Evolutionary conservation across 1,140 invertebrate genomes (phyloP), one percentile per base, ranked within the genome.

Genomic region (Pogonomyrmex barbatus): DNA sequence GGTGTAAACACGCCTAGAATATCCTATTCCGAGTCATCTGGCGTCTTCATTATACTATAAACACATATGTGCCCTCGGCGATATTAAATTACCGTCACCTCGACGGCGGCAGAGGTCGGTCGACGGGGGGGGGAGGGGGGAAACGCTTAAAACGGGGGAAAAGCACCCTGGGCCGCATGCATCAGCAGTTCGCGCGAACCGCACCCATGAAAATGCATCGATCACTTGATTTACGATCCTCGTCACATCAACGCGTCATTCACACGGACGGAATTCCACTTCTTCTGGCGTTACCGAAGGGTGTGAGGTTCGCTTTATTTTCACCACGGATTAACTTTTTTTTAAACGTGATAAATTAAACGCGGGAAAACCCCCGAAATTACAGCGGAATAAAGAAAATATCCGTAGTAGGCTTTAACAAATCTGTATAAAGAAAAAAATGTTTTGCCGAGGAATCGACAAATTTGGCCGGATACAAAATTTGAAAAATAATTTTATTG

Each of bases 171-270:
- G 3, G 24, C 2, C 8, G 39, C 39, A 42, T 60, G 77, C 60
- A 68, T 68, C 62, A 42, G 36, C n/a, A 42, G n/a, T 39, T 78
- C 45, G 45, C 30, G 58, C 60, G 60, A 67, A 79, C 76, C 76
- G 76, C 76, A 47, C 62, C 76, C 62, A 79, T 63, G 62, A 67
- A 79, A 79, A 79, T 79, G 62, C 77, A 79, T 79, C 77, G 77
- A 79, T 79, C 76, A 33, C 33, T 52, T 67, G 45, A 65, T 67
- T 79, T 79, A 67, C 56, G 60, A 79, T 68, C 60, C 33, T 52
- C 12, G 33, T 33, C 62, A 39, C n/a, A 47, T 63, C 39, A 65
- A 78, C 36, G 62, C 77, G 76, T 78, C 60, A 67, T 30, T 52
- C n/a, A n/a, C 62, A 24, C 12, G 62, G 10, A 54, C 33, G 33